Conservation (phyloP, 2,797 vertebrate species). For the Knipowitschia caucasica region DNA sequence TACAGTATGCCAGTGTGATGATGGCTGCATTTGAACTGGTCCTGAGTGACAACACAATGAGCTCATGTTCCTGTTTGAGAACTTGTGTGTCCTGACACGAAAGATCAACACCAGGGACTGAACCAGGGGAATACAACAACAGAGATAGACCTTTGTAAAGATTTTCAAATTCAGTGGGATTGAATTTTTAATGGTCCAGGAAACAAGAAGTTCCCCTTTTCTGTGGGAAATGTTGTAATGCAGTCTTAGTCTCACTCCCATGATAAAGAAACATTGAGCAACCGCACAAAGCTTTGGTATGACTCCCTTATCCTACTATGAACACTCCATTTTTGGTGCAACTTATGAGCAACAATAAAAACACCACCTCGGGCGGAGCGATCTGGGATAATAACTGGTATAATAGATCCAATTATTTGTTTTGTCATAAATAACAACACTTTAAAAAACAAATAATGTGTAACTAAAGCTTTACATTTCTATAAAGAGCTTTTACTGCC, state of each 20-base stretch:
- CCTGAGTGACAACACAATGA: slow-evolving; percentile 52
- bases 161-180: background rate
- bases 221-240: background rate
- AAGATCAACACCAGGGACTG: slow-evolving; percentile 21
- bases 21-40: slow-evolving; percentile 62
- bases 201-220: background rate
- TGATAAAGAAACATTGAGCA: background rate
- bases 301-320: background rate
- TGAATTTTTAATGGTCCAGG: too few species aligned
- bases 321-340: too few species aligned
- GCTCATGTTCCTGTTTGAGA: slow-evolving; percentile 60
- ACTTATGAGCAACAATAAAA: too few species aligned
- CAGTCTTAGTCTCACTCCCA: background rate
- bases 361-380: too few species aligned
- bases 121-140: background rate
- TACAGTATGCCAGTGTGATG: slow-evolving; percentile 14
- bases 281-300: background rate
- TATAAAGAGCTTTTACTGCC: too few species aligned
- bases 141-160: background rate
- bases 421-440: too few species aligned
- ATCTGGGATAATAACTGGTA: too few species aligned
- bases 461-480: too few species aligned
- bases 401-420: too few species aligned
- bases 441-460: too few species aligned
- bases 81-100: slow-evolving; percentile 21